Base-by-base conservation (phyloP, 2,888 invertebrate species). In the Amblyjoppa fuscipennis region DNA sequence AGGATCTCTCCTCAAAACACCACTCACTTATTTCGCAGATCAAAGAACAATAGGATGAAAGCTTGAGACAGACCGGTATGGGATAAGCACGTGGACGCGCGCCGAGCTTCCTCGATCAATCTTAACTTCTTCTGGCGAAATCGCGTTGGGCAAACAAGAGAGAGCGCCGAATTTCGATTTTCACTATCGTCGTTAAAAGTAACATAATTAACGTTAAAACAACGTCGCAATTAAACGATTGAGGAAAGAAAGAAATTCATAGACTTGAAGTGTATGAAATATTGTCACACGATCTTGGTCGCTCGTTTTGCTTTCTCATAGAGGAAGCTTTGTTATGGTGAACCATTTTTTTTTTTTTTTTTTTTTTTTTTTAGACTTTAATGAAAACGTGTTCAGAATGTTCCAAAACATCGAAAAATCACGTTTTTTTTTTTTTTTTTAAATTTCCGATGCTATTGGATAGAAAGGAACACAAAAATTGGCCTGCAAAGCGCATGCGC, bases 1-100 rank as follows among this genome's bases (percentile, higher is more conserved):
- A 88, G 83, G 80, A 88, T 86, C 80, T 70, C 70, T 79, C 59
- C 41, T 71, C 20, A 64, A 76, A 76, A 79, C 75, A 68, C 64
- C 64, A 77, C 83, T 51, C 59, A 66, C 64, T 78, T 81, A 28
- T 68, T 41, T 66, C 56, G 53, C 31, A 9, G 45, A 45, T 73
- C 3, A 13, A 64, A 51, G 75, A 75, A 66, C 51, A 66, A 76
- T 51, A 25, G 25, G 20, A 3, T 38, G 56, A 77, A 73, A 77
- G 68, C 11, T 34, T 38, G 34, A 53, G 34, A 75, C 38, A 20
- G 41, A 34, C 6, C n/a, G 41, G 41, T 13, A 59, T 11, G 34
- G 34, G 38, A 56, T 56, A 73, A 73, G 70, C 56, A 73, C 38
- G 56, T 1, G 34, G 13, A 73, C 56, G 31, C 68, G 41, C n/a